phyloP scores from a whole-genome alignment of 2,113 vertebrate species.

The Ovis aries region DNA sequence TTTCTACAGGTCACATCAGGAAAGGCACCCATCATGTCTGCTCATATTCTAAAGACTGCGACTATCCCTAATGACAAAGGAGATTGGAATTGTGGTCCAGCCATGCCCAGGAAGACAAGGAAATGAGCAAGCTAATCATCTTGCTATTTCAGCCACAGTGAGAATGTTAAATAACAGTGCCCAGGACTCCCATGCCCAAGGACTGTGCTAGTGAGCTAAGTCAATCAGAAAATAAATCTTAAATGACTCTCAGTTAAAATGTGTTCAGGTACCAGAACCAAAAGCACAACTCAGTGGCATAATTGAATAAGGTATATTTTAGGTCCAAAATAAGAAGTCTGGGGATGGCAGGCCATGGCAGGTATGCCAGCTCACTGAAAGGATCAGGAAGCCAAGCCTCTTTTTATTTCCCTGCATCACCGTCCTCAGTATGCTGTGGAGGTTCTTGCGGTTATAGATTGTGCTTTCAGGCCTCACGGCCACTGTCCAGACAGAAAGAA shows the following conservation, averaged over 20 bases:
- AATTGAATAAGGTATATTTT: not conserved
- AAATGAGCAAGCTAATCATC: not conserved
- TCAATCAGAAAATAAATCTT: not conserved
- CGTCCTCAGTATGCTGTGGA: not conserved
- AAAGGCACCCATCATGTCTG: not conserved
- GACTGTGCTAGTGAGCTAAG: not conserved
- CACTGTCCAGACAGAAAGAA: not conserved
- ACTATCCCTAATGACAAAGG: not conserved
- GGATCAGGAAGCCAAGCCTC: not conserved
- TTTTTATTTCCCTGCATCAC: not conserved
- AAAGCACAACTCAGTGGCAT: not conserved
- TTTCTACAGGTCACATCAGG: not conserved
- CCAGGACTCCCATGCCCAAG: not conserved
- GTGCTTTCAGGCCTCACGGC: not conserved
- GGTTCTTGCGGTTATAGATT: not conserved
- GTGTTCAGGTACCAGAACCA: not conserved
- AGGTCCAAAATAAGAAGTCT: not conserved
- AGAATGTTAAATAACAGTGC: not conserved
- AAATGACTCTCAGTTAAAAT: not conserved
- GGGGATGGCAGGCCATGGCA: not conserved
- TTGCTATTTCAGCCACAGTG: not conserved
- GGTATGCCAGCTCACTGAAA: not conserved
- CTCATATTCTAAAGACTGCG: not conserved
- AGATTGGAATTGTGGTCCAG: not conserved
- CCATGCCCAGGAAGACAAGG: not conserved